Evolutionary conservation across 1,140 invertebrate genomes (phyloP).

Genomic region (Bombus huntii): DNA sequence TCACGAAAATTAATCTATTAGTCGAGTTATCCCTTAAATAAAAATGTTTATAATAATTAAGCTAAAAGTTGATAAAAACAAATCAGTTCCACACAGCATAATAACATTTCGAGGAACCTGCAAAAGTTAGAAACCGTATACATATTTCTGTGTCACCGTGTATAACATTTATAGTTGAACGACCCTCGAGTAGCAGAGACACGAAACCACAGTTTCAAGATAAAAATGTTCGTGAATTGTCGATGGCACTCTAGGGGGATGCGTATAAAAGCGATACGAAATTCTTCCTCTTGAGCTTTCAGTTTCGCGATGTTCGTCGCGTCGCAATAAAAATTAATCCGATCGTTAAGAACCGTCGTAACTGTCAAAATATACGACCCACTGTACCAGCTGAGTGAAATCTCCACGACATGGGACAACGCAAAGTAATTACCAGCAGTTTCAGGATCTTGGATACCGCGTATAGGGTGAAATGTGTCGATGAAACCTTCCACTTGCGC

Average conservation of each 20-base stretch:
- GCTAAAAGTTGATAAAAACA: too few relatives aligned
- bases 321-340: constrained; percentile 78
- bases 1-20: too few relatives aligned
- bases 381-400: constrained; percentile 64
- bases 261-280: constrained; percentile 33
- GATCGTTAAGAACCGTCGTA: constrained; percentile 77
- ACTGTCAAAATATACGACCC: constrained; percentile 78
- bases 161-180: background rate
- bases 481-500: background rate
- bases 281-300: constrained; percentile 22
- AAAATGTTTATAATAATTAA: too few relatives aligned
- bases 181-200: background rate
- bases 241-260: background rate
- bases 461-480: background rate
- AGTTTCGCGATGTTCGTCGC: too few relatives aligned
- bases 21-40: too few relatives aligned
- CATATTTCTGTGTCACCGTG: too few relatives aligned
- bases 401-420: constrained; percentile 46
- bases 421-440: constrained; percentile 43
- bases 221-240: background rate
- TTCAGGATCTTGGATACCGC: background rate
- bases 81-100: too few relatives aligned
- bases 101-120: too few relatives aligned
- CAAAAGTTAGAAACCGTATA: too few relatives aligned
- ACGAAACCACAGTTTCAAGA: background rate